phyloP scores from a whole-genome alignment of 2,113 vertebrate genomes.

The Limnothrissa miodon region DNA sequence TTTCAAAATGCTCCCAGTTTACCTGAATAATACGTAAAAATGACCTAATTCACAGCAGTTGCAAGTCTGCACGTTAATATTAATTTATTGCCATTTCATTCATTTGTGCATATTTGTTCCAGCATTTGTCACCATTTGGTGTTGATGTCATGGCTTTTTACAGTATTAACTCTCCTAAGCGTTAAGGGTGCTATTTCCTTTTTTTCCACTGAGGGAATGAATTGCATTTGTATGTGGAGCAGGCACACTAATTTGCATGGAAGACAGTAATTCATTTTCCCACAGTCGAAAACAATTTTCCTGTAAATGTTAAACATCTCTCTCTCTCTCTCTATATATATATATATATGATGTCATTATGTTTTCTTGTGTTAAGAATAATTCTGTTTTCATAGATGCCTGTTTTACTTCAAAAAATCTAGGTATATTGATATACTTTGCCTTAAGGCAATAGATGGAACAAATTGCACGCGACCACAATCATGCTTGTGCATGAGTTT shows the following conservation, averaged over 20 bases:
- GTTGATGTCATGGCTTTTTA: background rate
- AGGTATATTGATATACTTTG: background rate
- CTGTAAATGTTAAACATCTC: background rate
- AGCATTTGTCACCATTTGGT: slow-evolving; percentile 14
- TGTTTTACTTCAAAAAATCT: background rate
- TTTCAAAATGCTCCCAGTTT: background rate
- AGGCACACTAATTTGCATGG: background rate
- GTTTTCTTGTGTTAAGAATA: background rate
- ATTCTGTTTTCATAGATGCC: background rate
- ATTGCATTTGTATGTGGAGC: background rate
- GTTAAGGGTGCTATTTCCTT: background rate
- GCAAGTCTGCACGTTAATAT: slow-evolving; percentile 8
- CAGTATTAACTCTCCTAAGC: background rate
- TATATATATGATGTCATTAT: background rate
- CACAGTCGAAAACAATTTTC: background rate
- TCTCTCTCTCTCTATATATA: too few relatives aligned
- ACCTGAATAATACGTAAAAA: background rate
- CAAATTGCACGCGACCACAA: background rate
- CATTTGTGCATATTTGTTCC: slow-evolving; percentile 8
- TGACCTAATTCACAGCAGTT: background rate
- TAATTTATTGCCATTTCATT: slow-evolving; percentile 14
- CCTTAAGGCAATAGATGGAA: background rate
- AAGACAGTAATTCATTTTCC: background rate
- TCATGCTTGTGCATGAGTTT: too few relatives aligned
- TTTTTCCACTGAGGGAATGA: background rate